phyloP scores from a whole-genome alignment of 1,140 invertebrate species.

The Teleogryllus occipitalis region DNA sequence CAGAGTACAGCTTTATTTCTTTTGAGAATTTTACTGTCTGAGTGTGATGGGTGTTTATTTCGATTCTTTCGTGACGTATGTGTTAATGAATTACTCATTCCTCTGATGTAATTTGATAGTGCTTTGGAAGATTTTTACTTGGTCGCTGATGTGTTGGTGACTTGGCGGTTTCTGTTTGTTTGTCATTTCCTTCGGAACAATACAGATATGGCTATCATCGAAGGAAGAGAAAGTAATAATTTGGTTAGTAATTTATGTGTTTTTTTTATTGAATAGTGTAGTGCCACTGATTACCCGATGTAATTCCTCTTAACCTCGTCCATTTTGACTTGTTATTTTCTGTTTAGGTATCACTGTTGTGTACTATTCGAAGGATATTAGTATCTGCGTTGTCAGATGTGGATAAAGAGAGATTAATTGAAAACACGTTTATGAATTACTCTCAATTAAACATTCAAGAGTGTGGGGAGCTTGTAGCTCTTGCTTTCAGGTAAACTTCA shows the following conservation, averaged over 20 bases:
- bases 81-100: too few species aligned
- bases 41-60: too few species aligned
- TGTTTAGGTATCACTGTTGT: background rate
- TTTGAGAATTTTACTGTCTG: too few species aligned
- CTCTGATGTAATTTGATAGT: too few species aligned
- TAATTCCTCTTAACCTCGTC: too few species aligned
- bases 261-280: too few species aligned
- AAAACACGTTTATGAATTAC: background rate
- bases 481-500: background rate
- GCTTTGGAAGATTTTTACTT: too few species aligned
- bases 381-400: background rate
- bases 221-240: background rate
- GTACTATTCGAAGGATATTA: background rate
- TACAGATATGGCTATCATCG: background rate
- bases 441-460: background rate
- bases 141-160: background rate
- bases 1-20: too few species aligned
- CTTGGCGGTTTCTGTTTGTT: background rate
- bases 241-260: background rate
- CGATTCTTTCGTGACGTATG: too few species aligned
- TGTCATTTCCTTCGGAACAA: too few species aligned
- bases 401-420: background rate
- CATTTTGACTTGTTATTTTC: background rate
- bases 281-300: too few species aligned
- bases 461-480: background rate